Evolutionary conservation across 1,140 invertebrate species (phyloP).

Genomic region (Ephestia elutella): DNA sequence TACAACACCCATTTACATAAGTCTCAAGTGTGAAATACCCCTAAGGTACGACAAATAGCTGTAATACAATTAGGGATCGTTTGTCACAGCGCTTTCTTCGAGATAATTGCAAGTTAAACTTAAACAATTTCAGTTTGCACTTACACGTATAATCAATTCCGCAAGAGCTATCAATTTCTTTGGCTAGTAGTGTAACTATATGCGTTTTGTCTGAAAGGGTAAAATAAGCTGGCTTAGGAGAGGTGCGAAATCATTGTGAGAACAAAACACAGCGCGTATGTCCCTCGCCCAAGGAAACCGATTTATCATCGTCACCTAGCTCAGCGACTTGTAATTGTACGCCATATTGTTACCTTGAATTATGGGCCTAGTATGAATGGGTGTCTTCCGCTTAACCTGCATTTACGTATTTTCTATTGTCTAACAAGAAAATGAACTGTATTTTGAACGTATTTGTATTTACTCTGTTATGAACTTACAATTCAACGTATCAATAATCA

Average conservation of each 20-base stretch:
- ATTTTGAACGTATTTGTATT: not conserved
- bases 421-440: not conserved
- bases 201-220: too few species aligned
- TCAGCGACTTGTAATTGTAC: constrained; percentile 63
- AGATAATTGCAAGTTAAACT: constrained; percentile 32
- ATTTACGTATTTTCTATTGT: constrained; percentile 15
- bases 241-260: constrained; percentile 29
- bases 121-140: constrained; percentile 21
- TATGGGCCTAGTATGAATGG: constrained; percentile 47
- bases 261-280: constrained; percentile 35
- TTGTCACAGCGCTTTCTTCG: constrained; percentile 29
- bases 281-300: constrained; percentile 53
- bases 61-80: constrained; percentile 38
- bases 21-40: constrained; percentile 8
- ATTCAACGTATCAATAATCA: not conserved
- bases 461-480: not conserved
- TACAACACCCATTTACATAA: constrained; percentile 22
- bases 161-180: too few species aligned
- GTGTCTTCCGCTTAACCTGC: constrained; percentile 47
- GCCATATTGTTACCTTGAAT: constrained; percentile 64
- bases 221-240: constrained; percentile 21
- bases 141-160: too few species aligned
- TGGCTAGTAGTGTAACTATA: too few species aligned
- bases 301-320: constrained; percentile 68
- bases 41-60: constrained; percentile 6